Evolutionary conservation across 2,888 invertebrate genomes (phyloP).

Genomic region (Eledona agricola): DNA sequence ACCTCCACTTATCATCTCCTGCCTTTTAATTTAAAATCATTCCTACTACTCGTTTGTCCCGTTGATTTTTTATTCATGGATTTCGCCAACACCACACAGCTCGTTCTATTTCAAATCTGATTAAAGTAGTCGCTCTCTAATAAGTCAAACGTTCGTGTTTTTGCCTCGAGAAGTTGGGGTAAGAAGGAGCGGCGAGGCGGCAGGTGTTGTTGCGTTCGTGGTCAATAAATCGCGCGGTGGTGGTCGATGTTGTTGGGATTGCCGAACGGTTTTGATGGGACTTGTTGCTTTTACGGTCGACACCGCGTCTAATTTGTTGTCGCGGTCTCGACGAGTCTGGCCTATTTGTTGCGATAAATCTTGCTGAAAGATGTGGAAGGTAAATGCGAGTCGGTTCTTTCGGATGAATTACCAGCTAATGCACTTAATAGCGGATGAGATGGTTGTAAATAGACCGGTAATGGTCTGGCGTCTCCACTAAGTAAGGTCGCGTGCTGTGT

Average conservation of each 20-base stretch:
- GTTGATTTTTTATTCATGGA: conserved; percentile 29
- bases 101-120: conserved; percentile 16
- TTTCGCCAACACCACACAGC: background rate
- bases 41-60: conserved; percentile 43
- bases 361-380: conserved; percentile 9
- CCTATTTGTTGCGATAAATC: too few species aligned
- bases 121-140: conserved; percentile 12
- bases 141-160: background rate
- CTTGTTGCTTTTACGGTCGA: too few species aligned
- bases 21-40: conserved; percentile 50
- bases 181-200: background rate
- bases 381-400: background rate
- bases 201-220: conserved; percentile 6
- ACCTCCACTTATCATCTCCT: conserved; percentile 32
- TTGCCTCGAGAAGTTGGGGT: background rate
- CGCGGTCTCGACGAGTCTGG: conserved; percentile 2
- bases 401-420: conserved; percentile 12
- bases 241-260: too few species aligned
- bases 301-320: too few species aligned
- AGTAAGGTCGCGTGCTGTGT: conserved; percentile 17
- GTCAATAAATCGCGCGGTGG: too few species aligned
- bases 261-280: too few species aligned
- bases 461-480: conserved; percentile 16
- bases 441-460: conserved; percentile 14
- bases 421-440: conserved; percentile 9